These are phyloP conservation scores for Ips nitidus DNA, from an alignment of 1,140 invertebrate genomes.

Conservation along the genomic window DNA sequence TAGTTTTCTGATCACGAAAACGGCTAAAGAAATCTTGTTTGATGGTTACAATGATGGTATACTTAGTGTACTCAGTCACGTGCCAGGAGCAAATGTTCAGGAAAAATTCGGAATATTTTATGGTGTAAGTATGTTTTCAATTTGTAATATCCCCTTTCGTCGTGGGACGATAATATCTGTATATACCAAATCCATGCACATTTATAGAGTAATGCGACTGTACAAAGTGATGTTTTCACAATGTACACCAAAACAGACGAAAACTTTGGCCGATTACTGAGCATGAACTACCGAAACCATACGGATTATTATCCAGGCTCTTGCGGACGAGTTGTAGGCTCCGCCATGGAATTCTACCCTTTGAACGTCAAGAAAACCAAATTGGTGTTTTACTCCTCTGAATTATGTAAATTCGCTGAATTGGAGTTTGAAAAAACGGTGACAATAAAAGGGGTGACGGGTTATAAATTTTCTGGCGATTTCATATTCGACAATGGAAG, in stretches of 20 bases:
- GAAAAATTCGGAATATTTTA: slow-evolving; percentile 83
- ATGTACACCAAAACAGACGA: slow-evolving; percentile 65
- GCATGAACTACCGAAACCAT: slow-evolving; percentile 59
- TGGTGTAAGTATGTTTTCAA: slow-evolving; percentile 58
- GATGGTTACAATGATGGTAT: slow-evolving; percentile 73
- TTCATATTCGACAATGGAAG: slow-evolving; percentile 65
- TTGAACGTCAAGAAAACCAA: slow-evolving; percentile 54
- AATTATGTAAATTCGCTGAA: slow-evolving; percentile 66
- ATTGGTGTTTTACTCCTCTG: slow-evolving; percentile 65
- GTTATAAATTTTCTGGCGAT: slow-evolving; percentile 60
- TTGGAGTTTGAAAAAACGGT: slow-evolving; percentile 60
- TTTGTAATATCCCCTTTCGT: not conserved
- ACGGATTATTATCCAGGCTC: slow-evolving; percentile 55
- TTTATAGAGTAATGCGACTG: slow-evolving; percentile 70
- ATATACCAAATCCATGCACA: not conserved
- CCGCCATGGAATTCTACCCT: slow-evolving; percentile 65
- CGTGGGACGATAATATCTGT: not conserved
- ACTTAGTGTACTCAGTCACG: slow-evolving; percentile 62
- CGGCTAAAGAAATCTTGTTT: slow-evolving; percentile 73
- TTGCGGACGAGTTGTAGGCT: slow-evolving; percentile 56
- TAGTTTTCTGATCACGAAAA: slow-evolving; percentile 61
- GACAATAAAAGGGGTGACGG: slow-evolving; percentile 56
- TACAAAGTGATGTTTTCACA: slow-evolving; percentile 68
- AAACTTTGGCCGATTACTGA: slow-evolving; percentile 57
- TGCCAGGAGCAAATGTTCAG: slow-evolving; percentile 54